These are phyloP conservation scores for Glareola pratincola DNA, from an alignment of 2,113 vertebrate genomes.

Conservation along the genomic window DNA sequence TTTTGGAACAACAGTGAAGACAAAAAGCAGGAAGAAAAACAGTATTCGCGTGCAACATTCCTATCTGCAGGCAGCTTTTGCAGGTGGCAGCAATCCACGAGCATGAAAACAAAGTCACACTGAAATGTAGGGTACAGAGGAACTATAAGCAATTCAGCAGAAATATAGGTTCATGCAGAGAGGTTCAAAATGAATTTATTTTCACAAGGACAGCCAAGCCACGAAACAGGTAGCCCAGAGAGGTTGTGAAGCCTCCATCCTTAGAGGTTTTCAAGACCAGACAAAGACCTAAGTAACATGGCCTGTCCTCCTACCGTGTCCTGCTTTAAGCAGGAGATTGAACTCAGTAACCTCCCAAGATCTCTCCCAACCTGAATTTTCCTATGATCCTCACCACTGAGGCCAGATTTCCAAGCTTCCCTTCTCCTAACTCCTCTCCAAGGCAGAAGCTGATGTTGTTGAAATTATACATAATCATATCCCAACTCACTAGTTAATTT, in stretches of 20 bases:
- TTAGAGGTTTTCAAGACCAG: background rate
- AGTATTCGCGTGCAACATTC: background rate
- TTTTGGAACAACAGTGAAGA: background rate
- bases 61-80: background rate
- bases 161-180: background rate
- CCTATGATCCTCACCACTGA: background rate
- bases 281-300: background rate
- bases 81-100: background rate
- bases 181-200: background rate
- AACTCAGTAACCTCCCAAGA: background rate
- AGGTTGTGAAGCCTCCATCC: background rate
- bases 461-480: background rate
- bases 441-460: background rate
- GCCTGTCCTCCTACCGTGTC: background rate
- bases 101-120: background rate
- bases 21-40: background rate
- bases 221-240: background rate
- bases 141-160: background rate
- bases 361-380: background rate
- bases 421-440: background rate
- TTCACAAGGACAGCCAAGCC: background rate
- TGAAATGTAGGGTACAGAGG: background rate
- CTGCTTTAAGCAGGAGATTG: background rate
- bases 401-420: background rate
- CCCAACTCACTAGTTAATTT: background rate